Percentiles rank a stretch among this genome's conserved stretches.
phyloP scores from a whole-genome alignment of 2,888 invertebrate species.

The Drosophila formosana region DNA sequence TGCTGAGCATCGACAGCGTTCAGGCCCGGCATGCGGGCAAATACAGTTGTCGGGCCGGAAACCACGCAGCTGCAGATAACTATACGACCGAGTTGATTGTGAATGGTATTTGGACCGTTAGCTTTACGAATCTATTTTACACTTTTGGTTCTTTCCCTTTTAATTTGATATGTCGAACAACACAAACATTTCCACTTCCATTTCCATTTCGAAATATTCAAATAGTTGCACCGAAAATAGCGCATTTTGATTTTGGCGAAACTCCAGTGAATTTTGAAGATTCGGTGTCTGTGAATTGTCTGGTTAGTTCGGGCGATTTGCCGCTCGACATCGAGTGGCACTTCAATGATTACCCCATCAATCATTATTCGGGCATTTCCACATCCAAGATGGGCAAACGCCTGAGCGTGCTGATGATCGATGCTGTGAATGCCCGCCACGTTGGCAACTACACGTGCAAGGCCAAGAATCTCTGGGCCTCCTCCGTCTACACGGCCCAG shows the following conservation, averaged over 20 bases:
- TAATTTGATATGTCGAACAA: conserved; percentile 8
- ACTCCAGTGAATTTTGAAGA: conserved; percentile 87
- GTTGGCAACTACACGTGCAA: conserved; percentile 90
- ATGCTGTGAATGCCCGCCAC: conserved; percentile 88
- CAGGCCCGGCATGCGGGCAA: conserved; percentile 89
- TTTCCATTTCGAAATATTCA: conserved; percentile 6
- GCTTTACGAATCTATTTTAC: neutral
- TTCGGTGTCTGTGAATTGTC: conserved; percentile 89
- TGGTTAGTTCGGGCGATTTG: conserved; percentile 91
- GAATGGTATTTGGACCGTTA: conserved; percentile 86
- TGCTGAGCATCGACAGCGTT: conserved; percentile 88
- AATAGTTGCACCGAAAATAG: conserved; percentile 91
- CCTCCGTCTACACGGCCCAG: conserved; percentile 87
- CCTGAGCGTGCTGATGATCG: conserved; percentile 88
- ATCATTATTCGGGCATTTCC: conserved; percentile 85
- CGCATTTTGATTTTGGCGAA: conserved; percentile 89
- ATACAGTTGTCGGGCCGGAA: conserved; percentile 91
- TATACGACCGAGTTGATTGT: conserved; percentile 89
- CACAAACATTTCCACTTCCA: neutral
- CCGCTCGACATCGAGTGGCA: conserved; percentile 91
- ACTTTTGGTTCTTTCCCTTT: conserved; percentile 22
- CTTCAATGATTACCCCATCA: conserved; percentile 86
- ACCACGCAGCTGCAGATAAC: conserved; percentile 89
- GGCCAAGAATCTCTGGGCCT: conserved; percentile 88
- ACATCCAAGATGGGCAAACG: conserved; percentile 86